These are phyloP conservation scores for Anastrepha ludens DNA, from an alignment of 1,140 invertebrate genomes.

Conservation along the genomic window DNA sequence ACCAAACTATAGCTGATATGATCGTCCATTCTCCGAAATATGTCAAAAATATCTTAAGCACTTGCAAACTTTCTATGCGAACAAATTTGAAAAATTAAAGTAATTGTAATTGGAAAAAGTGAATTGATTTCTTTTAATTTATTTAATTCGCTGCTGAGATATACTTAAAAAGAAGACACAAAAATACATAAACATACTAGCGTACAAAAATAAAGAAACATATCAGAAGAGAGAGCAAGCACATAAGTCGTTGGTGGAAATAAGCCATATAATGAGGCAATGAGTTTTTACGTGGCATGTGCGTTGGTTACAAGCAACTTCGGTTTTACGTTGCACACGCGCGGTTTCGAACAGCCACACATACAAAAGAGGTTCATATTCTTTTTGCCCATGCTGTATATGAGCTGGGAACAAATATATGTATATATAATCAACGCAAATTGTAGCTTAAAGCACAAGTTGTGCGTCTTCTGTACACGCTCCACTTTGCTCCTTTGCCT, in stretches of 20 bases:
- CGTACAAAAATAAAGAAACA: not conserved
- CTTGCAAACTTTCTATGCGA: too few relatives aligned
- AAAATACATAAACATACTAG: not conserved
- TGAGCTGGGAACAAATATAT: too few relatives aligned
- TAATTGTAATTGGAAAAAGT: too few relatives aligned
- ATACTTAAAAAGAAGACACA: not conserved
- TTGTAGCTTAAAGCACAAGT: not conserved
- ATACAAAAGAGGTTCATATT: too few relatives aligned
- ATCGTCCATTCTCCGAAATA: too few relatives aligned
- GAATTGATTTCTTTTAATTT: too few relatives aligned
- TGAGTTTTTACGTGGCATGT: too few relatives aligned
- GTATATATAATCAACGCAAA: not conserved
- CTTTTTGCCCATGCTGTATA: too few relatives aligned
- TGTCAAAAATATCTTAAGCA: too few relatives aligned
- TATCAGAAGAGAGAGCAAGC: not conserved
- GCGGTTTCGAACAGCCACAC: not conserved
- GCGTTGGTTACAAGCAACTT: not conserved
- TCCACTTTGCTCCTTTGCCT: not conserved
- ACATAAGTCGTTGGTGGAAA: not conserved
- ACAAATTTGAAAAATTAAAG: too few relatives aligned
- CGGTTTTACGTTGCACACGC: not conserved
- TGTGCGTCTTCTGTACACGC: not conserved
- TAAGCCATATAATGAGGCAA: not conserved
- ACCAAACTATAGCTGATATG: too few relatives aligned
- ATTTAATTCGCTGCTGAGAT: too few relatives aligned